Evolutionary conservation across 2,888 invertebrate species (phyloP), one percentile per base, ranked within the genome.

Genomic region (Lacanobia wlatinum): DNA sequence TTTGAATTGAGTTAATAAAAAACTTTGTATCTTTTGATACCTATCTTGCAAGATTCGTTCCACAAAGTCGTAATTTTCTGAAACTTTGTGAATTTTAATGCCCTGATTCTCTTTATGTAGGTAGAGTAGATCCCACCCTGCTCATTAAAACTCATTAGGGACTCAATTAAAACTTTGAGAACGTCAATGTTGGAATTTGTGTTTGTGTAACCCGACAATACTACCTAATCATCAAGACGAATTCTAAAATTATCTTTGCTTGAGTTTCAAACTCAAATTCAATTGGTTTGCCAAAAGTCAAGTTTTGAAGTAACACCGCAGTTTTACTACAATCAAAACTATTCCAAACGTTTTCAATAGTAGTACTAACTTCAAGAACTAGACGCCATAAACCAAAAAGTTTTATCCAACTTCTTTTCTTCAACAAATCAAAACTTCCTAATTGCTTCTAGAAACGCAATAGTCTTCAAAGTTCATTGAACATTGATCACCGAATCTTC

Each of bases 401-500:
- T 77, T 65, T 50, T 21, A 38, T 18, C 12, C 12, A 55, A 76
- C 23, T 76, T 63, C 12, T 48, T 58, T 18, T 46, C 10, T 59
- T 34, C 43, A 18, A 61, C 52, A 64, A 68, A 56, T 61, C 64
- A 40, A 12, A 78, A 78, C 40, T 68, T 73, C 64, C 55, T 64
- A 70, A 70, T 70, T 43, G 60, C 14, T 28, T 46, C n/a, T 67
- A 28, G 1, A 72, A 72, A 76, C 60, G 55, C 69, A 72, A 70
- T 69, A 46, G 55, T 62, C 73, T 5, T 46, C 58, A 64, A 78
- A 83, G 84, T 82, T 87, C 80, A 77, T 82, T 85, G 84, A 80
- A 85, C 80, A 78, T 83, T 85, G 84, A 77, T 84, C 83, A 84
- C 72, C 53, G 34, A 76, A 59, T 76, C 58, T 68, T 73, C 59